A percentile compares a stretch with the other conserved stretches of the same genome.
Evolutionary conservation across 2,113 vertebrate species (phyloP).

Genomic region (Hystrix cristata): DNA sequence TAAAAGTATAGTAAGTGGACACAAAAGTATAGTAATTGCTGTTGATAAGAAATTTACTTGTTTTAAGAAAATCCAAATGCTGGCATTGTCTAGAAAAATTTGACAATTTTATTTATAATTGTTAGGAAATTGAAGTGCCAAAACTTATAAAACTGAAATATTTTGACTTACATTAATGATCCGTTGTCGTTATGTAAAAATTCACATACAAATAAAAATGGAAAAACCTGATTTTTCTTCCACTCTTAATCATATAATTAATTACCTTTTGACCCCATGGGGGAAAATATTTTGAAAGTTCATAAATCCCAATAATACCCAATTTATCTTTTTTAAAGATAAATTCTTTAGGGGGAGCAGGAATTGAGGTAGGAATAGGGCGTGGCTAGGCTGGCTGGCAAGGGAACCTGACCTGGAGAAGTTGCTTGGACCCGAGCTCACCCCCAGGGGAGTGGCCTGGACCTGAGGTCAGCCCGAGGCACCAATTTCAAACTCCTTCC

Average conservation of each 20-base stretch:
- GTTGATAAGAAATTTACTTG: not conserved
- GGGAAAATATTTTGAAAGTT: not conserved
- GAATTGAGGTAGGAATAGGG: not conserved
- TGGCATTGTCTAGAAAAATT: conserved; percentile 90
- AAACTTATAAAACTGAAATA: not conserved
- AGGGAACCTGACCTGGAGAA: too few species aligned
- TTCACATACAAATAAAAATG: not conserved
- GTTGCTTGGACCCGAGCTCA: too few species aligned
- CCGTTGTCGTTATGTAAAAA: not conserved
- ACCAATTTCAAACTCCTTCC: too few species aligned
- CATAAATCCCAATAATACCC: not conserved
- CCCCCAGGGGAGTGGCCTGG: too few species aligned
- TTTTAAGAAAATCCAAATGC: conserved; percentile 91
- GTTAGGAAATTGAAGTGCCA: not conserved
- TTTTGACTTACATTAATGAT: not conserved
- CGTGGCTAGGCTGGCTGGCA: too few species aligned
- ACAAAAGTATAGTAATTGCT: not conserved
- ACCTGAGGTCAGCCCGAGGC: too few species aligned
- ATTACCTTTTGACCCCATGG: not conserved
- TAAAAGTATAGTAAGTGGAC: not conserved
- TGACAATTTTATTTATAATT: not conserved
- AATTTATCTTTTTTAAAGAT: not conserved
- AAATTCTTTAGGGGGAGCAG: not conserved
- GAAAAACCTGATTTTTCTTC: not conserved
- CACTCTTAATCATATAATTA: not conserved